Conservation (phyloP, 2,113 vertebrate species). For the Gulo gulo region DNA sequence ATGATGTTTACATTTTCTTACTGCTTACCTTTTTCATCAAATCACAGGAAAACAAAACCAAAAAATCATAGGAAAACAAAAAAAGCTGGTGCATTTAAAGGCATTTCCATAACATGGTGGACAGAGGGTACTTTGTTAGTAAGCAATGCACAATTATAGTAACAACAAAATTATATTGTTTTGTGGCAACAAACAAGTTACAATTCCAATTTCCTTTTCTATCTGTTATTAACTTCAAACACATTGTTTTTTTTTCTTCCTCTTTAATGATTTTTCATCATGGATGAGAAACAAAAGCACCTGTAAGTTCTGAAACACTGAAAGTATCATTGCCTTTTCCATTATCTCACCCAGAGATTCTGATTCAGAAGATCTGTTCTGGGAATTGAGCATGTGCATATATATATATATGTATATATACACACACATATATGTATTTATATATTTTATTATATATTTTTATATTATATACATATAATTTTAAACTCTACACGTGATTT, state of each 20-base stretch:
- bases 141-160: background rate
- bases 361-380: background rate
- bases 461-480: background rate
- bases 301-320: background rate
- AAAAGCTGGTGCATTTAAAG: background rate
- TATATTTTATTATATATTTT: background rate
- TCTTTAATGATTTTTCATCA: background rate
- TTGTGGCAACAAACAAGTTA: background rate
- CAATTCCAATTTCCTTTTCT: background rate
- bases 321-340: background rate
- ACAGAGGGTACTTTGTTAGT: background rate
- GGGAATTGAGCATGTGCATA: background rate
- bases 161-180: background rate
- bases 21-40: background rate
- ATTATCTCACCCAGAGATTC: background rate
- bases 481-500: background rate
- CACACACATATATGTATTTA: background rate
- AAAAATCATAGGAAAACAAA: background rate
- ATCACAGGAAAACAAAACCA: background rate
- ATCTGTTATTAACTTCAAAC: background rate
- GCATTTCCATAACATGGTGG: background rate
- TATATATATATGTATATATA: background rate
- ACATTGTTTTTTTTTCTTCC: background rate
- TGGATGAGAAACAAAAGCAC: background rate
- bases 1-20: background rate